Evolutionary conservation across 2,797 vertebrate species (phyloP).

Genomic region (Crax fasciolata): DNA sequence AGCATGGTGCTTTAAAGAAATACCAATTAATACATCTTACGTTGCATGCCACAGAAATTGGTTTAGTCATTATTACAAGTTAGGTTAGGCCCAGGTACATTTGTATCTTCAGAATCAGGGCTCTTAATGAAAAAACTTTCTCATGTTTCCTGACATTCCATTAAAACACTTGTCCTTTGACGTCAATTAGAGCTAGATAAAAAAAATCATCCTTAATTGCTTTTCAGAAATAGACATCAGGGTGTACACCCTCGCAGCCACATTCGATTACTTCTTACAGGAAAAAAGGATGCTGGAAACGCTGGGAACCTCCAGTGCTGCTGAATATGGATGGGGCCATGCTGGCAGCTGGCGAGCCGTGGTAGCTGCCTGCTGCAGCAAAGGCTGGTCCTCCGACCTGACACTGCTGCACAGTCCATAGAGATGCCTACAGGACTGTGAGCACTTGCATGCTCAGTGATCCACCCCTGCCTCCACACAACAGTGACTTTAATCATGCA

Average conservation of each 20-base stretch:
- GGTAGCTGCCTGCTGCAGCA: background rate
- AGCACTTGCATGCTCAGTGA: background rate
- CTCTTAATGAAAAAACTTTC: conserved; percentile 11
- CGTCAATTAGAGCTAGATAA: conserved; percentile 31
- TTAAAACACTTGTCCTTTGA: conserved; percentile 49
- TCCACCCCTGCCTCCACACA: background rate
- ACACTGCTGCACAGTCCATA: background rate
- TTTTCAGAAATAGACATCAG: conserved; percentile 56
- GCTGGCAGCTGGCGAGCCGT: background rate
- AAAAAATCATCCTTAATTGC: conserved; percentile 63
- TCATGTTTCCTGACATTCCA: conserved; percentile 40
- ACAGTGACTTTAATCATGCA: background rate
- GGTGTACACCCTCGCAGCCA: background rate
- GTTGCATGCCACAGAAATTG: background rate
- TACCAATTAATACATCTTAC: background rate
- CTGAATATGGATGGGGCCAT: conserved; percentile 43
- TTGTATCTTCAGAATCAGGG: background rate
- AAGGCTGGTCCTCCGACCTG: background rate
- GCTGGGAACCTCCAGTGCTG: background rate
- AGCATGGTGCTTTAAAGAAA: background rate
- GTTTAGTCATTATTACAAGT: conserved; percentile 34
- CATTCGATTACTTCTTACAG: conserved; percentile 61
- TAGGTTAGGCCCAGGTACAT: conserved; percentile 20
- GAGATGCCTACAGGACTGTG: background rate
- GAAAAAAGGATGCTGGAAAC: conserved; percentile 51